A percentile compares a stretch with the other conserved stretches of the same genome.
Evolutionary conservation across 2,888 invertebrate species (phyloP).

Genomic region (Eilema griseolum): DNA sequence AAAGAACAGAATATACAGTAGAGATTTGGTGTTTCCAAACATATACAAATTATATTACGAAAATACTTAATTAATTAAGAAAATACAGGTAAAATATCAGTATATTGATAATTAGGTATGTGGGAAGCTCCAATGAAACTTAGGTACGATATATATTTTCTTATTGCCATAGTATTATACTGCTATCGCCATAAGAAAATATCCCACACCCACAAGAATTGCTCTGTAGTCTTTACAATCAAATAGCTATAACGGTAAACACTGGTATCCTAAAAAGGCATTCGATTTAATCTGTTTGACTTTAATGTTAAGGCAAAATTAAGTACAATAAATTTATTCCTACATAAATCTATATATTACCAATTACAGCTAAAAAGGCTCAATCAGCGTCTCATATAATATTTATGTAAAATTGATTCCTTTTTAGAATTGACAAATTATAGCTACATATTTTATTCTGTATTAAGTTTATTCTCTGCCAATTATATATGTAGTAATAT

Average conservation of each 20-base stretch:
- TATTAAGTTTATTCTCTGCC: no score
- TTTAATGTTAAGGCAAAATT: slow-evolving; percentile 8
- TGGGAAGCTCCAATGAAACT: not conserved
- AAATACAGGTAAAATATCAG: not conserved
- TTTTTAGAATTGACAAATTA: slow-evolving; percentile 6
- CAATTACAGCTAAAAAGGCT: slow-evolving; percentile 8
- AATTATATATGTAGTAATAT: not conserved
- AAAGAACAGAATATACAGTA: no score
- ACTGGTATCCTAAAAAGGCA: slow-evolving; percentile 13
- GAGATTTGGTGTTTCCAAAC: no score
- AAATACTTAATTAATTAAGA: not conserved
- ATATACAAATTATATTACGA: no score
- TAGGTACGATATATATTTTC: not conserved
- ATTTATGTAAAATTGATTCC: slow-evolving; percentile 4
- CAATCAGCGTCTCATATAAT: not conserved
- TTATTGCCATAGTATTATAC: not conserved
- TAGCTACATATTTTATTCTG: not conserved
- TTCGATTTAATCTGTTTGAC: slow-evolving; percentile 11
- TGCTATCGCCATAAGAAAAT: not conserved
- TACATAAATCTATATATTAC: not conserved
- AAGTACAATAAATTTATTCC: slow-evolving; percentile 1
- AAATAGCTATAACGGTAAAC: slow-evolving; percentile 2
- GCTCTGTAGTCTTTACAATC: not conserved
- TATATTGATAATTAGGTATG: not conserved
- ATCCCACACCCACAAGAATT: not conserved